phyloP scores from a whole-genome alignment of 2,888 invertebrate genomes.

The Agonopterix subpropinquella region DNA sequence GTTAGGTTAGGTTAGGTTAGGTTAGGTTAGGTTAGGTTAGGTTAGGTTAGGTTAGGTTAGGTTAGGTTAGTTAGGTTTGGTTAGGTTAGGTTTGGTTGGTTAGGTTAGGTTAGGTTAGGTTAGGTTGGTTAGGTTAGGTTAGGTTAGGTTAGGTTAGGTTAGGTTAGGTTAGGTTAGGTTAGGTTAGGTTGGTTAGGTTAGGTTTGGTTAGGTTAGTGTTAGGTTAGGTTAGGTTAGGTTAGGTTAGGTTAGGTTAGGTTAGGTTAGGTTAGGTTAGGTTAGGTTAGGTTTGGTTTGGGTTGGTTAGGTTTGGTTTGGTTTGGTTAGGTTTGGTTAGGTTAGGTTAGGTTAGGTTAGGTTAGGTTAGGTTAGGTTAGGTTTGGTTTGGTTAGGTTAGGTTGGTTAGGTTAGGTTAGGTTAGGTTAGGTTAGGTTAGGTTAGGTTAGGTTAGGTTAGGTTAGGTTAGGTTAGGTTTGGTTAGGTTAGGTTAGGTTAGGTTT shows the following conservation, averaged over 20 bases:
- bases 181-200: too few species aligned
- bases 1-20: constrained; percentile 11
- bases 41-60: constrained; percentile 11
- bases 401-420: constrained; percentile 11
- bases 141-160: constrained; percentile 11
- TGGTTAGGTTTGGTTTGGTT: constrained; percentile 8
- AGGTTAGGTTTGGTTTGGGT: constrained; percentile 8
- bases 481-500: constrained; percentile 13
- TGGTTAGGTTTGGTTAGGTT: constrained; percentile 7
- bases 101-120: too few species aligned
- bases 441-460: constrained; percentile 12
- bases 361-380: constrained; percentile 10
- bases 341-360: constrained; percentile 1
- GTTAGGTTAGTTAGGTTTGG: constrained; percentile 12
- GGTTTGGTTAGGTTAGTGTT: too few species aligned
- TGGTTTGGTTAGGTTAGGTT: constrained; percentile 10
- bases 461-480: constrained; percentile 13
- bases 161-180: constrained; percentile 7
- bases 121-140: too few species aligned
- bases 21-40: constrained; percentile 10
- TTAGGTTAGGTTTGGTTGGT: constrained; percentile 14
- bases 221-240: constrained; percentile 18
- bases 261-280: constrained; percentile 4
- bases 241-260: constrained; percentile 14
- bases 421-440: constrained; percentile 12